Percentiles rank a stretch among this genome's conserved stretches.
phyloP scores from a whole-genome alignment of 2,888 invertebrate genomes.

The Boloria euphrosyne region DNA sequence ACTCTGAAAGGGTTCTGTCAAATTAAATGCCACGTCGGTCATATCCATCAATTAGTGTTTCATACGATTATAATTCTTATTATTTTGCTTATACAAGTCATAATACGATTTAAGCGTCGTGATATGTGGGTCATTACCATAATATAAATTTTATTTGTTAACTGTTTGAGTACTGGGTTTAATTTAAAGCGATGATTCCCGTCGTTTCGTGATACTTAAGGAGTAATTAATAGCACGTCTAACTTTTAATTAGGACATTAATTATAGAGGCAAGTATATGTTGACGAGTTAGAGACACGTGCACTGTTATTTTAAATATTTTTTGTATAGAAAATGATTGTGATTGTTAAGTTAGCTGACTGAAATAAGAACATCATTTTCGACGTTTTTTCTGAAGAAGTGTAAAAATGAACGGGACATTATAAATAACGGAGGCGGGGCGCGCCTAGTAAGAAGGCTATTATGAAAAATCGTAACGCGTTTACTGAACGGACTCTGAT shows the following conservation, averaged over 20 bases:
- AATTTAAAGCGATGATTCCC: constrained; percentile 22
- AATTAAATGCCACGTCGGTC: constrained; percentile 64
- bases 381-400: constrained; percentile 40
- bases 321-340: no score
- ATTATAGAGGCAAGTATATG: constrained; percentile 6
- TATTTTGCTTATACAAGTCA: constrained; percentile 13
- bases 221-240: constrained; percentile 1
- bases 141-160: constrained; percentile 41
- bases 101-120: constrained; percentile 6
- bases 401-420: constrained; percentile 68
- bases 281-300: background rate
- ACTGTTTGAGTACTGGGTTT: constrained; percentile 23
- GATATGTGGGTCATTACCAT: constrained; percentile 69
- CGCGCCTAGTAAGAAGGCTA: constrained; percentile 71
- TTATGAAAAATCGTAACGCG: constrained; percentile 81
- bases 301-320: no score
- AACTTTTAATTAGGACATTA: constrained; percentile 4
- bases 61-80: constrained; percentile 25
- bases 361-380: constrained; percentile 35
- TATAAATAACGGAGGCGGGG: constrained; percentile 51
- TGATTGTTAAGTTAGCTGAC: no score
- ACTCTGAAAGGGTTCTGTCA: constrained; percentile 72
- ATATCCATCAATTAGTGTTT: constrained; percentile 38
- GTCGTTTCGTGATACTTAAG: constrained; percentile 5
- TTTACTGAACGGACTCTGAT: constrained; percentile 74